Conservation (phyloP, 2,113 vertebrate species). For the Amblyornis subalaris region DNA sequence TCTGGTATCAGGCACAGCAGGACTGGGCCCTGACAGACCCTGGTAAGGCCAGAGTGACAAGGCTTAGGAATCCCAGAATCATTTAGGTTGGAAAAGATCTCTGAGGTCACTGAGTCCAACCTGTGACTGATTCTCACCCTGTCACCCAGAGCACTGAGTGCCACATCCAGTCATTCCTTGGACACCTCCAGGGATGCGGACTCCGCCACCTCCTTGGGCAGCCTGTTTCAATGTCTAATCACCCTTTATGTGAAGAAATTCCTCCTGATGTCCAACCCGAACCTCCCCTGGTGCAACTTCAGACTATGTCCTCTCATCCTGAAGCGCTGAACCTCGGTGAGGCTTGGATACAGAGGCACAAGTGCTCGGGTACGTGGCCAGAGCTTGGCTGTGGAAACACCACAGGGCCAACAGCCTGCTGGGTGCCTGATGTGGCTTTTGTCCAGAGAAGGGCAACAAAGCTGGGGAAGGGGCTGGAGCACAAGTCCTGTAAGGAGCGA, state of each 20-base stretch:
- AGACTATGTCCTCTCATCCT: neutral
- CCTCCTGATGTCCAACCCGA: neutral
- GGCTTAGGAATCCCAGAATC: too few relatives aligned
- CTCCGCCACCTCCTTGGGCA: neutral
- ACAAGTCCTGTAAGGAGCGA: neutral
- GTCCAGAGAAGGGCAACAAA: neutral
- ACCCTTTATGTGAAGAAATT: neutral
- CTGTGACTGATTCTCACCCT: accelerated
- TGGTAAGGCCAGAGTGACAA: accelerated
- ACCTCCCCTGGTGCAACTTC: neutral
- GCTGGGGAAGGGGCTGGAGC: neutral
- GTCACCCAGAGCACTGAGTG: neutral
- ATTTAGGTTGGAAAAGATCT: neutral
- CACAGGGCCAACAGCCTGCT: accelerated
- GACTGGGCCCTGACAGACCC: neutral
- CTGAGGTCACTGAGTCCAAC: neutral
- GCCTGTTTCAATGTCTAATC: too few relatives aligned
- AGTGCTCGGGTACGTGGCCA: accelerated
- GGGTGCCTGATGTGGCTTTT: accelerated
- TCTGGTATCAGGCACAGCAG: too few relatives aligned
- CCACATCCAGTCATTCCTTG: accelerated
- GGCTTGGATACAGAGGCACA: accelerated
- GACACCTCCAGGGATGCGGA: neutral
- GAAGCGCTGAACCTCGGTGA: accelerated
- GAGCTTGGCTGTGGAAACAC: neutral